Conservation (phyloP, 2,888 invertebrate genomes). For the Perizoma flavofasciatum region DNA sequence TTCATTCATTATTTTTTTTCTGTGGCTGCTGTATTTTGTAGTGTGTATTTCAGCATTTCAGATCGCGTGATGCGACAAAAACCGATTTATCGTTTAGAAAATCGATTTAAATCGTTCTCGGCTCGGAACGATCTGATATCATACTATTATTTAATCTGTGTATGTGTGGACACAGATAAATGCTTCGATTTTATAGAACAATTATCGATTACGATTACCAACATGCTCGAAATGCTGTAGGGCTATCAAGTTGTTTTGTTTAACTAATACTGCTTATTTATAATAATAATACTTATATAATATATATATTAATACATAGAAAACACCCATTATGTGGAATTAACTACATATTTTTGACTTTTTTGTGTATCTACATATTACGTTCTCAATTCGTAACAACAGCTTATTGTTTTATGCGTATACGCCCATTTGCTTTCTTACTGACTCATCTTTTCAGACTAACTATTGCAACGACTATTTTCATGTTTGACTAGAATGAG, state of each 20-base stretch:
- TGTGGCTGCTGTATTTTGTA: no score
- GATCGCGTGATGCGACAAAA: conserved; percentile 64
- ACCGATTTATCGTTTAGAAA: conserved; percentile 62
- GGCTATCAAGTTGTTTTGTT: conserved; percentile 29
- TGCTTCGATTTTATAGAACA: conserved; percentile 66
- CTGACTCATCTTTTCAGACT: no score
- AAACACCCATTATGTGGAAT: no score
- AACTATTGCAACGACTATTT: no score
- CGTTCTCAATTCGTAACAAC: no score
- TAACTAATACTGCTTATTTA: no score
- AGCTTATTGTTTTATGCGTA: conserved; percentile 27
- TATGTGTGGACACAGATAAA: conserved; percentile 58
- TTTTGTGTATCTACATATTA: no score
- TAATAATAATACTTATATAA: no score
- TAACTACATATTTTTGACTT: no score
- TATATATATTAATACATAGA: no score
- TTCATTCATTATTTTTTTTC: no score
- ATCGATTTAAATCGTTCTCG: conserved; percentile 67
- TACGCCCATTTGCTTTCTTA: conserved; percentile 13
- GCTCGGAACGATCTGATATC: conserved; percentile 57
- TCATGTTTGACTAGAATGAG: no score
- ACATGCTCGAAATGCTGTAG: conserved; percentile 43
- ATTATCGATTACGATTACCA: conserved; percentile 72
- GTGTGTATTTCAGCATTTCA: neutral
- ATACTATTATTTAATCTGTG: conserved; percentile 21